phyloP scores from a whole-genome alignment of 2,888 invertebrate species.

The Escarpia spicata region DNA sequence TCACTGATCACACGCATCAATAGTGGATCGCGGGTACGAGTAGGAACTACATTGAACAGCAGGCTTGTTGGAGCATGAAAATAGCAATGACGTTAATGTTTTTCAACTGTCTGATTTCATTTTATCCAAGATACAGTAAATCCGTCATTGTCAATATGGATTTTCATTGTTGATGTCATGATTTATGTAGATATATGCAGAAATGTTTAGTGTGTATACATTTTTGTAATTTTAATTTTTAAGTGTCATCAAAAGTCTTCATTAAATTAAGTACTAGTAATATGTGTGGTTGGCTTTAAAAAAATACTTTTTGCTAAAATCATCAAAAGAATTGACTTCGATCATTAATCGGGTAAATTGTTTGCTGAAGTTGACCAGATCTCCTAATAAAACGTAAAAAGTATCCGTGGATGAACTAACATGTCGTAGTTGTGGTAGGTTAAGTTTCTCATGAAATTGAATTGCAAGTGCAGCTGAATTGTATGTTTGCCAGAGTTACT shows the following conservation, averaged over 20 bases:
- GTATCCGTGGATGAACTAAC: no score
- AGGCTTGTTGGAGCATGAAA: neutral
- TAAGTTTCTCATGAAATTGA: no score
- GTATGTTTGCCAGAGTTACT: no score
- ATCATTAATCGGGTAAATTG: no score
- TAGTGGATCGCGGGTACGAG: conserved; percentile 76
- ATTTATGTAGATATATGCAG: neutral
- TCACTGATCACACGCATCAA: conserved; percentile 83
- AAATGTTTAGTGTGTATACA: neutral
- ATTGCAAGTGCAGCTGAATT: no score
- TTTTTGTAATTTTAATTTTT: neutral
- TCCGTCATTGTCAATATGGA: neutral
- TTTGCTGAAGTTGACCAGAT: no score
- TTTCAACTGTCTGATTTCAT: neutral
- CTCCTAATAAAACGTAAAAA: no score
- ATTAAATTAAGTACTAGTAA: conserved; percentile 23
- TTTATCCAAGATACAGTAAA: neutral
- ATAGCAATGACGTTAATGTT: neutral
- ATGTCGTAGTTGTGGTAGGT: no score
- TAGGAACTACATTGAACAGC: neutral
- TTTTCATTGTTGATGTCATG: neutral
- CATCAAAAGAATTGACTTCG: no score
- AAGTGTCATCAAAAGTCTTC: neutral
- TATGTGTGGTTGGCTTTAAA: no score
- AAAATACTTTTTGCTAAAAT: no score